Evolutionary conservation across 2,113 vertebrate species (phyloP).

Genomic region (Otocyon megalotis): DNA sequence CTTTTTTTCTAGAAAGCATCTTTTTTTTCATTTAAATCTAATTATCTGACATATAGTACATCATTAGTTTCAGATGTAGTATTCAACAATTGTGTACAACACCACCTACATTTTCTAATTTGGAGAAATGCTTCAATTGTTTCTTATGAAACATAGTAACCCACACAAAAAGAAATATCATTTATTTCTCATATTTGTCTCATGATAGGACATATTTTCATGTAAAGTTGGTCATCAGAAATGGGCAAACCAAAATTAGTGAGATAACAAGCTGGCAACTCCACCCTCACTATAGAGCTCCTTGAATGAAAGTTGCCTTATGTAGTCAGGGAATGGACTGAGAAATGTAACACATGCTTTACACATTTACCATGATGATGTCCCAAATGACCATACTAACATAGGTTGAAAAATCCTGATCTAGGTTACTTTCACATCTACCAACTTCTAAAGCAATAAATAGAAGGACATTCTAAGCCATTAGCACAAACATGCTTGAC

Average conservation of each 20-base stretch:
- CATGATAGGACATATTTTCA: not conserved
- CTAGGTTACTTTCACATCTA: not conserved
- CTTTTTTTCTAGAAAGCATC: too few species aligned
- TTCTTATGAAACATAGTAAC: not conserved
- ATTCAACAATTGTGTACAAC: too few species aligned
- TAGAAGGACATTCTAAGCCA: not conserved
- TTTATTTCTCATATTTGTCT: conserved; percentile 14
- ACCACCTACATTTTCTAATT: not conserved
- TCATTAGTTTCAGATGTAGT: too few species aligned
- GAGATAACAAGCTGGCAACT: not conserved
- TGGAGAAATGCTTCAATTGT: not conserved
- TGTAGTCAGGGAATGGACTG: not conserved
- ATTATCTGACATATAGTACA: too few species aligned
- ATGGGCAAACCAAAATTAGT: conserved; percentile 26
- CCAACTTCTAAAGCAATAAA: not conserved
- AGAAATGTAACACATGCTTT: not conserved
- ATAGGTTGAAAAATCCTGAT: not conserved
- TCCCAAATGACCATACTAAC: not conserved
- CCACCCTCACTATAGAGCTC: not conserved
- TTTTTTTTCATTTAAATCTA: too few species aligned
- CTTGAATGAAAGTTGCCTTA: not conserved
- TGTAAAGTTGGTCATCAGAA: conserved; percentile 24
- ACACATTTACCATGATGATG: not conserved
- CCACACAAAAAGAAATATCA: conserved; percentile 12
- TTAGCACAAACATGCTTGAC: not conserved